Percentiles rank a stretch among this genome's conserved stretches.
Evolutionary conservation across 2,113 vertebrate species (phyloP).

Genomic region (Ctenodactylus gundi): DNA sequence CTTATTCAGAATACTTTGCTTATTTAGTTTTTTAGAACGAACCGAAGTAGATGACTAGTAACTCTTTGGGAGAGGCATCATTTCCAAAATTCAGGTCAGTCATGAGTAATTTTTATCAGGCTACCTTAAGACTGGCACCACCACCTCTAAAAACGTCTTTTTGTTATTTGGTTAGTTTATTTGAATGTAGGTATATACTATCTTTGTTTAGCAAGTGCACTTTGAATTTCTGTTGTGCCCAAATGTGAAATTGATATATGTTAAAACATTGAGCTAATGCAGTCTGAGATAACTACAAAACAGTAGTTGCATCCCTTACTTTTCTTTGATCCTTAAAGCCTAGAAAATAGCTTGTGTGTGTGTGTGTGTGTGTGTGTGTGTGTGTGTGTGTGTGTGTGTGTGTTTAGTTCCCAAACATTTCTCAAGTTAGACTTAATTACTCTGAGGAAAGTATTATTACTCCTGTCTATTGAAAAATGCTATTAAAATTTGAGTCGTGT

Average conservation of each 20-base stretch:
- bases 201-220: background rate
- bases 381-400: too few relatives aligned
- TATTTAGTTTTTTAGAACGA: background rate
- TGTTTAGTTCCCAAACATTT: conserved; percentile 18
- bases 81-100: background rate
- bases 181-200: background rate
- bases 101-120: background rate
- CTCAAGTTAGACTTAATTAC: background rate
- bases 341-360: background rate
- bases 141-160: background rate
- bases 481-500: background rate
- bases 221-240: background rate
- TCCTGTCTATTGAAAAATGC: background rate
- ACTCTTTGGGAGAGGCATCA: background rate
- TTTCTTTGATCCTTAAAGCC: conserved; percentile 4
- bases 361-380: too few relatives aligned
- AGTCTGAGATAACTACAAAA: background rate
- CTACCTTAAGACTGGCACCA: background rate
- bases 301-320: background rate
- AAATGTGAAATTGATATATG: background rate
- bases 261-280: background rate
- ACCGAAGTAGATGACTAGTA: background rate
- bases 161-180: background rate
- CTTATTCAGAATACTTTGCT: background rate
- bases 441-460: background rate